Percentiles rank a stretch among this genome's conserved stretches.
Evolutionary conservation across 2,888 invertebrate genomes (phyloP).

Genomic region (Bimastos eiseni): DNA sequence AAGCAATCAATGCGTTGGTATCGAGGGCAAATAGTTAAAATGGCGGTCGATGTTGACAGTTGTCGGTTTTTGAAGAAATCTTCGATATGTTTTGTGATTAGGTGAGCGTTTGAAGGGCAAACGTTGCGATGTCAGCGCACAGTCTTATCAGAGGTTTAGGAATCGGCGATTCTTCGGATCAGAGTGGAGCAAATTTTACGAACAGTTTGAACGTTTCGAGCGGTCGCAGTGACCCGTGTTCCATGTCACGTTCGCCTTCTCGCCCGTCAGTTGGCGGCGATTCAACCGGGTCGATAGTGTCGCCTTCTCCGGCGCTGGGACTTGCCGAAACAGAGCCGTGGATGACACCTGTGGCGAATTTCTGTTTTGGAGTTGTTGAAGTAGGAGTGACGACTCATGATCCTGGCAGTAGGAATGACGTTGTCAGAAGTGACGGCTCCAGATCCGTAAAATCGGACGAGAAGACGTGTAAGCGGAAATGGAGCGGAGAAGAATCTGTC

Average conservation of each 20-base stretch:
- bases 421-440: too few species aligned
- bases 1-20: neutral
- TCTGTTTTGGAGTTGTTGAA: too few species aligned
- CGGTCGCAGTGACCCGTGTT: neutral
- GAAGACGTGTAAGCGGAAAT: neutral
- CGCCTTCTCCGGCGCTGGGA: too few species aligned
- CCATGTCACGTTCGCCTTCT: neutral
- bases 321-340: too few species aligned
- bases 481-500: neutral
- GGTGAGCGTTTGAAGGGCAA: neutral
- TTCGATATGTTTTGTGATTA: neutral
- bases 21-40: slow-evolving; percentile 18
- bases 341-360: too few species aligned
- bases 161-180: neutral
- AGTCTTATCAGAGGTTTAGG: neutral
- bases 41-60: slow-evolving; percentile 18
- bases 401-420: too few species aligned
- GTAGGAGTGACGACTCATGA: too few species aligned
- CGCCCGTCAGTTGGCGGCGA: neutral
- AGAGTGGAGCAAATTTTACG: neutral
- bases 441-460: neutral
- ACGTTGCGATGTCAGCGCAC: neutral
- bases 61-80: neutral
- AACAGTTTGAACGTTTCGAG: neutral
- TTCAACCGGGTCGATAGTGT: neutral